Evolutionary conservation across 2,888 invertebrate genomes (phyloP).

Genomic region (Chouioia cunea): DNA sequence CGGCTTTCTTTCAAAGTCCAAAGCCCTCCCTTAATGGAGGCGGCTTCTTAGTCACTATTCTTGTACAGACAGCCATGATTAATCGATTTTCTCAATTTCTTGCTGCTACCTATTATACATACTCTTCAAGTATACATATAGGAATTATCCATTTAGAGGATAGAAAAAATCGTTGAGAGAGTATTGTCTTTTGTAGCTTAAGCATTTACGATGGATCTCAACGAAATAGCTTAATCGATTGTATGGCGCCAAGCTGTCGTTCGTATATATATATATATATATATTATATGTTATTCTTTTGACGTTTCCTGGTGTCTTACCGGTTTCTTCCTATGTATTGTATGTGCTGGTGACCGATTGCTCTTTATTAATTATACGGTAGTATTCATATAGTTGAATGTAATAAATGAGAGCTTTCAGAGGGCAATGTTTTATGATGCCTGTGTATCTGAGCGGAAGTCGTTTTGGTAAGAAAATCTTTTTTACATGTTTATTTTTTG

Average conservation of each 20-base stretch:
- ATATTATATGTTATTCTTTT: no score
- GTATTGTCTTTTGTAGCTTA: slow-evolving; percentile 38
- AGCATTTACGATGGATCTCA: slow-evolving; percentile 13
- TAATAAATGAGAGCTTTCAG: no score
- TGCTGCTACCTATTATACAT: not conserved
- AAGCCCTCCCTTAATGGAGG: slow-evolving; percentile 25
- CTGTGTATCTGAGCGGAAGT: no score
- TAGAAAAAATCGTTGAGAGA: not conserved
- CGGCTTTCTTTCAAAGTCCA: slow-evolving; percentile 34
- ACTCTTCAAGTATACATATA: not conserved
- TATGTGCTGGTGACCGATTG: no score
- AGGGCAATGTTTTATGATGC: no score
- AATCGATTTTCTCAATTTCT: slow-evolving; percentile 37
- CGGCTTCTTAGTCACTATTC: slow-evolving; percentile 28
- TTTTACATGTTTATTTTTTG: no score
- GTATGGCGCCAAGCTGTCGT: slow-evolving; percentile 27
- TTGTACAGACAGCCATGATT: slow-evolving; percentile 45
- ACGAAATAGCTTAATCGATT: slow-evolving; percentile 31
- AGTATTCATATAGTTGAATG: no score
- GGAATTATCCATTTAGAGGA: slow-evolving; percentile 17
- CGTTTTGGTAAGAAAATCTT: no score
- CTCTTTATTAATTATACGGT: no score
- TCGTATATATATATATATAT: not conserved
- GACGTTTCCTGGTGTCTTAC: no score
- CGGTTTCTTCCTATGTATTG: no score